Conservation (phyloP, 2,797 vertebrate genomes). For the Knipowitschia caucasica region DNA sequence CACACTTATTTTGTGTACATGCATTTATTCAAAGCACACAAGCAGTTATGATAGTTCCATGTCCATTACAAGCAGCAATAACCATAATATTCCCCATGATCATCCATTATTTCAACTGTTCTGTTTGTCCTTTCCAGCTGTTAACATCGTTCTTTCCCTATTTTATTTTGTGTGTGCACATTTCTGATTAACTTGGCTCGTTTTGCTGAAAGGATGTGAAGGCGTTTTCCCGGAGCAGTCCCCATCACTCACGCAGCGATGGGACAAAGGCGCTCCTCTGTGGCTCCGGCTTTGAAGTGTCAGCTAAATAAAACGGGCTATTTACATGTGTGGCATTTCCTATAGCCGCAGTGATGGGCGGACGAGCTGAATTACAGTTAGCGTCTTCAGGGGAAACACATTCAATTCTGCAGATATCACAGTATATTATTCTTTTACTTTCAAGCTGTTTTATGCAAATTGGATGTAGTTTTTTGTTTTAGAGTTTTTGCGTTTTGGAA, state of each 20-base stretch:
- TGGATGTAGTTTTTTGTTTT: not conserved
- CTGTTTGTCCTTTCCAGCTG: slow-evolving; percentile 29
- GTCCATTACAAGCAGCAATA: slow-evolving; percentile 11
- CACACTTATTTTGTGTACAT: slow-evolving; percentile 17
- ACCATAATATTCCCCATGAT: slow-evolving; percentile 13
- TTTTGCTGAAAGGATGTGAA: slow-evolving; percentile 35
- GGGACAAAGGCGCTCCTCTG: slow-evolving; percentile 52
- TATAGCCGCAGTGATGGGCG: slow-evolving; percentile 29
- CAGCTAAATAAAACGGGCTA: slow-evolving; percentile 56
- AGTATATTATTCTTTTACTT: slow-evolving; percentile 10
- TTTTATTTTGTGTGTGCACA: slow-evolving; percentile 41
- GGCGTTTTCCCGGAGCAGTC: slow-evolving; percentile 35
- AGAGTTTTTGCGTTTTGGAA: too few relatives aligned
- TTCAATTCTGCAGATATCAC: slow-evolving; percentile 21
- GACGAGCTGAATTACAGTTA: slow-evolving; percentile 38
- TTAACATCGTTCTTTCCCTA: slow-evolving; percentile 27
- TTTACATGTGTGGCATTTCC: slow-evolving; percentile 55
- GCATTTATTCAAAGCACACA: slow-evolving; percentile 21
- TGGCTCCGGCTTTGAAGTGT: slow-evolving; percentile 57
- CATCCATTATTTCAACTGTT: slow-evolving; percentile 10
- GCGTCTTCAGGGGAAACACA: slow-evolving; percentile 1
- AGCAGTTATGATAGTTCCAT: slow-evolving; percentile 6
- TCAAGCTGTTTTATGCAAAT: slow-evolving; percentile 12
- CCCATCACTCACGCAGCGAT: slow-evolving; percentile 46
- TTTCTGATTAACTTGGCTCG: slow-evolving; percentile 36